Conservation (phyloP, 2,888 invertebrate genomes). For the Trissolcus brochymenae region DNA sequence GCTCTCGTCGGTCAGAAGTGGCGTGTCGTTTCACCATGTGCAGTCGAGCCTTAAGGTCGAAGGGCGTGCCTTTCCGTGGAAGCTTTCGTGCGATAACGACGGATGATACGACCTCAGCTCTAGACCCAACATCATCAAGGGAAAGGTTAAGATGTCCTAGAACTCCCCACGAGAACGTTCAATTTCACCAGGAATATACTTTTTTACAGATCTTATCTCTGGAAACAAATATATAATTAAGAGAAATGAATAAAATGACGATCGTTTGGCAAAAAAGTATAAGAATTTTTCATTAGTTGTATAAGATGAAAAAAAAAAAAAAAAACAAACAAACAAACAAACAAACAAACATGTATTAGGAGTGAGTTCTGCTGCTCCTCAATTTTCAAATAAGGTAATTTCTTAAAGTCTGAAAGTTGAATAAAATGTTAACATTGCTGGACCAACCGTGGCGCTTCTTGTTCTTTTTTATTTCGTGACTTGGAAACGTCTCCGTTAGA, state of each 20-base stretch:
- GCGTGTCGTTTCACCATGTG: slow-evolving; percentile 44
- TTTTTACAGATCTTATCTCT: neutral
- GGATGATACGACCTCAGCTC: slow-evolving; percentile 34
- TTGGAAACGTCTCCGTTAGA: slow-evolving; percentile 9
- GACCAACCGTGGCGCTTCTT: slow-evolving; percentile 7
- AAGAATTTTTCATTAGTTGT: neutral
- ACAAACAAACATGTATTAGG: neutral
- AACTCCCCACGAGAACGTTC: slow-evolving; percentile 13
- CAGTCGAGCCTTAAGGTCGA: slow-evolving; percentile 43
- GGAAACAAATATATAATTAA: neutral
- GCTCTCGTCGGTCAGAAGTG: slow-evolving; percentile 27
- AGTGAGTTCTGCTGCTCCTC: slow-evolving; percentile 5
- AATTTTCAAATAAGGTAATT: slow-evolving; percentile 10
- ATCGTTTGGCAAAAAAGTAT: neutral
- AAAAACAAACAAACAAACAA: too few species aligned
- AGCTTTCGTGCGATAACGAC: slow-evolving; percentile 33
- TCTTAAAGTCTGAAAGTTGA: slow-evolving; percentile 21
- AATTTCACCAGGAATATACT: neutral
- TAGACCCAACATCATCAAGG: slow-evolving; percentile 23
- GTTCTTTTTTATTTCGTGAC: slow-evolving; percentile 26
- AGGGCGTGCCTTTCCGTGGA: slow-evolving; percentile 44
- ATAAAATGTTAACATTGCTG: slow-evolving; percentile 17
- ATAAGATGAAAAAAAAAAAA: too few species aligned
- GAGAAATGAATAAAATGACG: neutral
- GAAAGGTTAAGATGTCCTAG: slow-evolving; percentile 34